Evolutionary conservation across 1,140 invertebrate species (phyloP).

Genomic region (Philaenus spumarius): DNA sequence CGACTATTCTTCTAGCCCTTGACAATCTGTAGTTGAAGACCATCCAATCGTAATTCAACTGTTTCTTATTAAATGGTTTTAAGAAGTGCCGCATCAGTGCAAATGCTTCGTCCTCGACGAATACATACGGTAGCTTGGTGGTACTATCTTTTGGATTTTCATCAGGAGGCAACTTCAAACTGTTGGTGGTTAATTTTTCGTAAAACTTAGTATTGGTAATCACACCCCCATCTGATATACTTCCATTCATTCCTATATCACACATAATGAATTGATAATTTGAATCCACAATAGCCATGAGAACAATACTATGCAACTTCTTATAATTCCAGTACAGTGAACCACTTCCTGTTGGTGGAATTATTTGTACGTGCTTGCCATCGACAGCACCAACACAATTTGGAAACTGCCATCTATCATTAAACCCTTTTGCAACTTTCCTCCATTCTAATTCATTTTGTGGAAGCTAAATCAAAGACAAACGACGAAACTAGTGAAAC

Average conservation of each 20-base stretch:
- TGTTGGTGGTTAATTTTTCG: constrained; percentile 19
- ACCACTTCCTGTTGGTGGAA: constrained; percentile 30
- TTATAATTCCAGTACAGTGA: constrained; percentile 43
- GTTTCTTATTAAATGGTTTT: too few relatives aligned
- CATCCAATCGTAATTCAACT: too few relatives aligned
- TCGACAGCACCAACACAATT: constrained; percentile 42
- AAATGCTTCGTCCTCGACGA: too few relatives aligned
- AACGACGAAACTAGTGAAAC: too few relatives aligned
- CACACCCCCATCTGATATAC: constrained; percentile 34
- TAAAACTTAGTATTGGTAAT: constrained; percentile 30
- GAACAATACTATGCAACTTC: constrained; percentile 37
- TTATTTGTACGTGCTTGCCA: constrained; percentile 37
- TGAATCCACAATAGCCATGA: constrained; percentile 40
- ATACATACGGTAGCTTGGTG: too few relatives aligned
- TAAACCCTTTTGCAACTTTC: constrained; percentile 3
- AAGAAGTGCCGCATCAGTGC: too few relatives aligned
- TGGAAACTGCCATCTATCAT: constrained; percentile 34
- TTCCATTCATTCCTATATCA: constrained; percentile 29
- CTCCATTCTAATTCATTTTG: constrained; percentile 9
- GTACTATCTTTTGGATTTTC: constrained; percentile 20
- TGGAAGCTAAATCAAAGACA: constrained; percentile 12
- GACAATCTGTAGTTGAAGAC: too few relatives aligned
- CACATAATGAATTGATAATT: constrained; percentile 31
- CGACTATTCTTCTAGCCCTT: too few relatives aligned
- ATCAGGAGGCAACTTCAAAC: constrained; percentile 21